Evolutionary conservation across 2,888 invertebrate genomes (phyloP), one percentile per base, ranked within the genome.

Genomic region (Boloria euphrosyne): DNA sequence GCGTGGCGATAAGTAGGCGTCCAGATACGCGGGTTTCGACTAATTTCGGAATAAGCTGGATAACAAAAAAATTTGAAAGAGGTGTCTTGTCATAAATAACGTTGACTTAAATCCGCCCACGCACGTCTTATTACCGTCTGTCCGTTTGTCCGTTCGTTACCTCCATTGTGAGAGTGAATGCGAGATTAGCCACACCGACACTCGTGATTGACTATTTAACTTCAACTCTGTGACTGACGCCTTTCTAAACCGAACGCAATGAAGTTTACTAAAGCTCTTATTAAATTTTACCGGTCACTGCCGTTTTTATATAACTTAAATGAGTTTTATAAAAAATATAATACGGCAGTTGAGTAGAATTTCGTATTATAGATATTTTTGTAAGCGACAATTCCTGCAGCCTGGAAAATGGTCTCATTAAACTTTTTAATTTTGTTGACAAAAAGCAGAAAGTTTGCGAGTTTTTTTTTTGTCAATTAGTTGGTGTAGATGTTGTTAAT

Each of bases 131-230:
- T 89, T 90, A 90, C 83, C 87, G 87, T 81, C 88, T 86, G 89
- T 89, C 85, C 83, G 89, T 88, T 82, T 82, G 90, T 89, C 81
- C 87, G 90, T 90, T 92, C 91, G 91, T 91, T 92, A 92, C 89
- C 84, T 83, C 89, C 78, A 91, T 91, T 91, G 91, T 91, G 83
- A 78, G 77, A 78, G 78, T 88, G 89, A 88, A 90, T 88, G 87
- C 84, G 80, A 87, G 90, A 90, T 92, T 90, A 89, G 90, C 90
- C 85, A 88, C 89, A 86, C 85, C 82, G 81, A 78, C 84, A 79
- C 83, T 86, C 89, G 86, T 91, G 90, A 91, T 91, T 89, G 90
- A 90, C 90, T 91, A 90, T 91, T 90, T 89, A 89, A 89, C 82
- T 84, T 85, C 81, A 76, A 83, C 80, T 83, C 83, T 85, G 78